A percentile compares a stretch with the other conserved stretches of the same genome.
Conservation (phyloP, 2,797 vertebrate genomes). For the Pelodytes ibericus region DNA sequence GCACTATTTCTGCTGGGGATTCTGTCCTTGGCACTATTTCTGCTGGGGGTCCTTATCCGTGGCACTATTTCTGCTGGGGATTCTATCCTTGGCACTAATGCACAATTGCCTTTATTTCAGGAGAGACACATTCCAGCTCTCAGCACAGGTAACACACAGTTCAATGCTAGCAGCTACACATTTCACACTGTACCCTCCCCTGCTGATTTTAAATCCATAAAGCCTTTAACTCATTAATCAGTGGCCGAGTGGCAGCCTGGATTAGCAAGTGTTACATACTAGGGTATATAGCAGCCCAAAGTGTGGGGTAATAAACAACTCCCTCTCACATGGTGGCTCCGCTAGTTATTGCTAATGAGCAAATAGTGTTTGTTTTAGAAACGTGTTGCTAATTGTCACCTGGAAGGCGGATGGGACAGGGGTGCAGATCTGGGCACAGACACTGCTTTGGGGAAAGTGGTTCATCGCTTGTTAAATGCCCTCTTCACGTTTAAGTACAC, state of each 20-base stretch:
- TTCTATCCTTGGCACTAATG: not conserved
- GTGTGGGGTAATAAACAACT: no score
- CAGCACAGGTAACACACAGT: not conserved
- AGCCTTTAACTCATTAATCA: constrained; percentile 11
- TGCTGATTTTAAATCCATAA: not conserved
- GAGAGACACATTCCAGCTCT: not conserved
- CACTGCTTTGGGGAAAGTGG: no score
- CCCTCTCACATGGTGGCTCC: no score
- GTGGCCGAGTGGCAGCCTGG: not conserved
- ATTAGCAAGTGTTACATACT: no score
- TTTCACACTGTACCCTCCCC: not conserved
- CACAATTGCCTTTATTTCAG: not conserved
- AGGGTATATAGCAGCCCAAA: no score
- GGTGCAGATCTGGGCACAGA: no score
- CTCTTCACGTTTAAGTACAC: no score
- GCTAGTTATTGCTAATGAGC: constrained; percentile 20
- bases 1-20: no score
- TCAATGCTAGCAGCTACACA: not conserved
- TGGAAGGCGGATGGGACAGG: constrained; percentile 1
- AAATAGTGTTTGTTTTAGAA: constrained; percentile 7
- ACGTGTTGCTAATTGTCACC: constrained; percentile 30
- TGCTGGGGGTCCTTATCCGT: no score
- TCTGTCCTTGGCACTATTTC: no score
- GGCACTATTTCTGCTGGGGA: not conserved
- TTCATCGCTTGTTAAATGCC: no score